A percentile compares a stretch with the other conserved stretches of the same genome.
phyloP scores from a whole-genome alignment of 1,140 invertebrate species.

The Macrobrachium rosenbergii region DNA sequence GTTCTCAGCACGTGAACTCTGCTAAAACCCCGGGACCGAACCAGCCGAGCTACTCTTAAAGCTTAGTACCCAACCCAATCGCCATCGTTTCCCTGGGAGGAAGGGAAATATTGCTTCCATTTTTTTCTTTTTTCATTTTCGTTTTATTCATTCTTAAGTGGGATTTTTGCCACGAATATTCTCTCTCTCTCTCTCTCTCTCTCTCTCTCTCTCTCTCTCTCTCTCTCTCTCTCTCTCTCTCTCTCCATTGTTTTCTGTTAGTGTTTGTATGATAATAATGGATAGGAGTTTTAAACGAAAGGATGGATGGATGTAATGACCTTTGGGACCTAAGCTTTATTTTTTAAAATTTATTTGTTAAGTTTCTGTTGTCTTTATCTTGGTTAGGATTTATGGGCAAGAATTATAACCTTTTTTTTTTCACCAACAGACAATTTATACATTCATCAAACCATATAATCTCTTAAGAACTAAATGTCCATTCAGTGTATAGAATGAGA shows the following conservation, averaged over 20 bases:
- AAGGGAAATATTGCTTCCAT: neutral
- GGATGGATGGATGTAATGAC: neutral
- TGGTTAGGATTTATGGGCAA: no score
- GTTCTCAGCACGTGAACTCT: neutral
- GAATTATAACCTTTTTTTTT: no score
- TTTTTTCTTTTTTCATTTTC: neutral
- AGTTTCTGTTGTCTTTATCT: no score
- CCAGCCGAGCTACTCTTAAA: no score
- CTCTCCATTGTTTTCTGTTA: neutral
- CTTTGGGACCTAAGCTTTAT: no score
- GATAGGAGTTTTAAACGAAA: neutral
- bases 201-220: constrained; percentile 19
- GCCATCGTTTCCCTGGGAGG: no score
- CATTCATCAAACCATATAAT: no score
- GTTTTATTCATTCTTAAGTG: neutral
- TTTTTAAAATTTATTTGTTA: no score
- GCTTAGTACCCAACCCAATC: no score
- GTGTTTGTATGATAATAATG: neutral
- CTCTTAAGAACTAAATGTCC: no score
- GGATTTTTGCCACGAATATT: neutral
- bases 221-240: constrained; percentile 26
- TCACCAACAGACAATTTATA: no score
- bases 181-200: constrained; percentile 27
- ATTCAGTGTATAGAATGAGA: no score
- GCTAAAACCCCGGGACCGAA: neutral